Conservation (phyloP, 1,140 invertebrate species). For the Muscidifurax raptorellus region DNA sequence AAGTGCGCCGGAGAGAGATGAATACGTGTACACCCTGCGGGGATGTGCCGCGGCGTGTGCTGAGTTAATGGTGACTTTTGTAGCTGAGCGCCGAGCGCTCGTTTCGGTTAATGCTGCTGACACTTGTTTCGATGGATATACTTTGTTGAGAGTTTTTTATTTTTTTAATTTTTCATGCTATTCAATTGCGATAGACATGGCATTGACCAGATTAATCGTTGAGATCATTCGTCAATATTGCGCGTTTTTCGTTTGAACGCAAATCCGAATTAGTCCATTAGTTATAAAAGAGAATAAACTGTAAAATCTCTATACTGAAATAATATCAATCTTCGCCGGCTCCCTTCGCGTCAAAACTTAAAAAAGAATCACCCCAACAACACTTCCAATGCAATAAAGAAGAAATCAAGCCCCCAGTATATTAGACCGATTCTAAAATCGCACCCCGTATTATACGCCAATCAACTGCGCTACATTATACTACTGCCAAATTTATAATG, state of each 20-base stretch:
- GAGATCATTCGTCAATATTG: neutral
- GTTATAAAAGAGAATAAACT: neutral
- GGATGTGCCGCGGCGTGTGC: neutral
- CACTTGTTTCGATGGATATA: neutral
- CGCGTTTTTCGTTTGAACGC: neutral
- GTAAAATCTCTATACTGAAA: too few species aligned
- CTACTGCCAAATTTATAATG: constrained; percentile 14
- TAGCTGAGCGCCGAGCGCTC: neutral
- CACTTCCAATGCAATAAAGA: neutral
- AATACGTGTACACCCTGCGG: constrained; percentile 16
- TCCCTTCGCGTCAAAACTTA: neutral
- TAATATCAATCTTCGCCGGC: neutral
- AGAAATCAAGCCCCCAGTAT: neutral
- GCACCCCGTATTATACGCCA: constrained; percentile 14
- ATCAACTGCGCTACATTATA: constrained; percentile 14
- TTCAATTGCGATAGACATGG: too few species aligned
- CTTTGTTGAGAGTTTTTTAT: neutral
- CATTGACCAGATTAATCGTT: too few species aligned
- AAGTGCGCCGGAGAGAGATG: constrained; percentile 34
- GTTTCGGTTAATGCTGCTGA: neutral
- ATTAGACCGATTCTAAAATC: neutral
- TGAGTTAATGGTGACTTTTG: neutral
- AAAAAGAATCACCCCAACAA: neutral
- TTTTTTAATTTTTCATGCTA: neutral
- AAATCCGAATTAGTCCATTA: too few species aligned